These are phyloP conservation scores for Cryptus viduatorius DNA, from an alignment of 2,888 invertebrate species.

Conservation along the genomic window DNA sequence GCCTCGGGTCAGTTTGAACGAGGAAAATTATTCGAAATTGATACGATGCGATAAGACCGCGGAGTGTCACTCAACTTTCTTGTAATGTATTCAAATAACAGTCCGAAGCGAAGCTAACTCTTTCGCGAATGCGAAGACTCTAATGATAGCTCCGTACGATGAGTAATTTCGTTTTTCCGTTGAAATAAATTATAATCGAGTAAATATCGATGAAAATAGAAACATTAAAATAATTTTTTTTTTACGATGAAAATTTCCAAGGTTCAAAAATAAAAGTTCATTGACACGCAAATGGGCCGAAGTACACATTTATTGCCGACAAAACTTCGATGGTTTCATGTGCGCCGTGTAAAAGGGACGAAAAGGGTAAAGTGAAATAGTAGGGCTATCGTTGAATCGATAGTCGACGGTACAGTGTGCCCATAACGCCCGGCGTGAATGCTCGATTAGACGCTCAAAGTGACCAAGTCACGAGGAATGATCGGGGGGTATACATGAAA, in stretches of 20 bases:
- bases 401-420: background rate
- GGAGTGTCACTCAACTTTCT: constrained; percentile 14
- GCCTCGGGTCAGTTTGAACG: background rate
- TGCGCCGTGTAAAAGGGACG: background rate
- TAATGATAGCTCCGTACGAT: no score
- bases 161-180: no score
- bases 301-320: background rate
- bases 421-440: constrained; percentile 52
- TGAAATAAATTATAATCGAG: no score
- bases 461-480: constrained; percentile 69
- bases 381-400: background rate
- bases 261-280: background rate
- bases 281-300: background rate
- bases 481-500: constrained; percentile 69
- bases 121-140: no score
- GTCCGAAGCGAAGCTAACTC: no score
- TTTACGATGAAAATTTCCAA: background rate
- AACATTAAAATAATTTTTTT: background rate
- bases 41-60: background rate
- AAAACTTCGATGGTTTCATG: background rate
- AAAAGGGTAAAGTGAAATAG: constrained; percentile 1
- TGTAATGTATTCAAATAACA: background rate
- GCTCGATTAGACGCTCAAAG: constrained; percentile 69
- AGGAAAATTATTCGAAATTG: constrained; percentile 20
- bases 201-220: background rate